Conservation (phyloP, 1,140 invertebrate genomes). For the Cydia pomonella region DNA sequence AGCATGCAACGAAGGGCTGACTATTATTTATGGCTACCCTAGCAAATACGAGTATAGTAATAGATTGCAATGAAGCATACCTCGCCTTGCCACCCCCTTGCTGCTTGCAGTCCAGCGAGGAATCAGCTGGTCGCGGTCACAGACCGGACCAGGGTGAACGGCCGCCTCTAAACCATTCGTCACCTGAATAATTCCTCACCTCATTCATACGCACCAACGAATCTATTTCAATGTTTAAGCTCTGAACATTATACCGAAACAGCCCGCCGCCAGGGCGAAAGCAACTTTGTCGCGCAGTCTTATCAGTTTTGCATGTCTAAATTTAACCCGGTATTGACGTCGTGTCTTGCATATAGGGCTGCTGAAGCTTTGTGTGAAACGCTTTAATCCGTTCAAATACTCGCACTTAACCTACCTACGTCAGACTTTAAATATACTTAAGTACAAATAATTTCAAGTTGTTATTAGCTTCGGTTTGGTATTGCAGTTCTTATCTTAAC, state of each 20-base stretch:
- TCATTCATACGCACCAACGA: constrained; percentile 69
- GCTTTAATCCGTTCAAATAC: background rate
- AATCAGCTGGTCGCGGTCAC: constrained; percentile 72
- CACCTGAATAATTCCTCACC: constrained; percentile 69
- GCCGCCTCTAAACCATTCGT: constrained; percentile 48
- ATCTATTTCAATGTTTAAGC: constrained; percentile 71
- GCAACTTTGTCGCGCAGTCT: constrained; percentile 28
- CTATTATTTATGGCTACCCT: too few relatives aligned
- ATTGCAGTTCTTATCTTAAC: too few relatives aligned
- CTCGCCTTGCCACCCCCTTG: background rate
- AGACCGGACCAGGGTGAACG: constrained; percentile 63
- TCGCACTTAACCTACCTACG: too few relatives aligned
- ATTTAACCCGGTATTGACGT: constrained; percentile 21
- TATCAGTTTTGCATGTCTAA: constrained; percentile 33
- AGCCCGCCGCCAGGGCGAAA: constrained; percentile 33
- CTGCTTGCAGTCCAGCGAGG: background rate
- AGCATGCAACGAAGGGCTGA: too few relatives aligned
- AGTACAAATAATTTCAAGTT: too few relatives aligned
- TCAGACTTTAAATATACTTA: too few relatives aligned
- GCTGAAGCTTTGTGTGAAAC: background rate
- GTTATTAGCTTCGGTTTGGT: too few relatives aligned
- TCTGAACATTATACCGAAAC: constrained; percentile 59
- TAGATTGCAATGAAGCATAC: background rate
- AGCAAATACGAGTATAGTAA: too few relatives aligned
- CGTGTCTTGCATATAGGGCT: constrained; percentile 16